Evolutionary conservation across 2,888 invertebrate species (phyloP), one percentile per base, ranked within the genome.

Genomic region (Unio pictorum): DNA sequence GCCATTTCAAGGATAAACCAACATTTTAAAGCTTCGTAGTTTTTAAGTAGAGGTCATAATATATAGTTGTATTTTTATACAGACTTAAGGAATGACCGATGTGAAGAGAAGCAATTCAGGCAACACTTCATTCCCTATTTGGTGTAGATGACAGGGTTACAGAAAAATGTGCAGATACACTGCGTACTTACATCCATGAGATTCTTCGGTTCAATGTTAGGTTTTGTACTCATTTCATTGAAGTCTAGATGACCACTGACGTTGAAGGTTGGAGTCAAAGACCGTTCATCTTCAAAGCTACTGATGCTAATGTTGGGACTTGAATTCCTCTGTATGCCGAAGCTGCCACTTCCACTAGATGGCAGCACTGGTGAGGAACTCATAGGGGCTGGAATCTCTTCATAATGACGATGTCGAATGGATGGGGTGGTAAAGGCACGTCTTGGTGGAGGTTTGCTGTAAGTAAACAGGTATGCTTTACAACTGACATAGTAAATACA

Each of bases 181-280:
- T 11, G 3, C 0, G 20, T 15, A 73, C 81, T 71, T 74, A 85
- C 86, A 73, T 78, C 78, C 55, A 87, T 74, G 11, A 87, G 75
- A 68, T 86, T 87, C 70, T 85, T 87, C 17, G 86, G 87, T 66
- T 85, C 87, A 62, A 87, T 85, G 23, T 78, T 68, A 3, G 79
- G 73, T 64, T 83, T 83, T 23, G 79, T 81, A 3, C 69, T 74
- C 26, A 67, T 66, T 1, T 70, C 71, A 20, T 75, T 74, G n/a
- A 71, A 74, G 7, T 68, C 66, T 7, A 72, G 58, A 30, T 63
- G 62, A 34, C 66, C 66, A 61, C 70, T 71, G 20, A 74, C 59
- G 56, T 78, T 73, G 18, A 74, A 66, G 11, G 81, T 80, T 3
- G 83, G 84, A 17, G 83, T 84, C n/a, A 80, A 75, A 26, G 83